Base-by-base conservation (phyloP, 2,113 vertebrate species). In the Tursiops truncatus region DNA sequence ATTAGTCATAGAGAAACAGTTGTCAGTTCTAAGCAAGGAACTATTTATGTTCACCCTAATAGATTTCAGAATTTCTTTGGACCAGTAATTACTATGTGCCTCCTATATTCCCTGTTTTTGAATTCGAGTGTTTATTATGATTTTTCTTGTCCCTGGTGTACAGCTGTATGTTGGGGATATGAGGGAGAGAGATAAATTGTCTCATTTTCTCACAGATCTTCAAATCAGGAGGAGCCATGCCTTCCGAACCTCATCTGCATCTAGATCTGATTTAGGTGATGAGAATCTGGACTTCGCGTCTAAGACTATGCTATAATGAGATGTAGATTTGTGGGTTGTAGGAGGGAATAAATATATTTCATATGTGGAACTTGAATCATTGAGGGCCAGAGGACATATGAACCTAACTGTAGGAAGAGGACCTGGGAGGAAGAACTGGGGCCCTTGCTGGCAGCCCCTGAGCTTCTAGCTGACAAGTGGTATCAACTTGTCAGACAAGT, bases 11-110 rank as follows among this genome's bases (percentile, higher is more conserved):
- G 13, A 67, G 8, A 41, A 67, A 71, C 11, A 44, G 4, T 65
- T 67, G 14, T 36, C 25, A 84, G 58, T 6, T 18, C 41, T 58
- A 74, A 62, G 79, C 47, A 41, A 86, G 44, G 47, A 95, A 50
- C n/a, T 79, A 21, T 74, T 80, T 73, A 15, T 21, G 12, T 38
- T 18, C 93, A 50, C 41, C 68, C 2, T 79, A 65, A 70, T 44
- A 50, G 28, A 84, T n/a, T 95, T 25, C 67, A 90, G 56, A 74
- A 70, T 90, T 94, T 36, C 38, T 88, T 80, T 96, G 56, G 15
- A 79, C 14, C 12, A 58, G 1, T 81, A 41, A 79, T 70, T 63
- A 28, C 8, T 74, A 12, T 3, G 1, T 86, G 14, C 6, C 36
- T 68, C 33, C 21, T 11, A 8, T 70, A n/a, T 58, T 70, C 3